A percentile compares a stretch with the other conserved stretches of the same genome.
Evolutionary conservation across 2,113 vertebrate species (phyloP).

Genomic region (Merops nubicus): DNA sequence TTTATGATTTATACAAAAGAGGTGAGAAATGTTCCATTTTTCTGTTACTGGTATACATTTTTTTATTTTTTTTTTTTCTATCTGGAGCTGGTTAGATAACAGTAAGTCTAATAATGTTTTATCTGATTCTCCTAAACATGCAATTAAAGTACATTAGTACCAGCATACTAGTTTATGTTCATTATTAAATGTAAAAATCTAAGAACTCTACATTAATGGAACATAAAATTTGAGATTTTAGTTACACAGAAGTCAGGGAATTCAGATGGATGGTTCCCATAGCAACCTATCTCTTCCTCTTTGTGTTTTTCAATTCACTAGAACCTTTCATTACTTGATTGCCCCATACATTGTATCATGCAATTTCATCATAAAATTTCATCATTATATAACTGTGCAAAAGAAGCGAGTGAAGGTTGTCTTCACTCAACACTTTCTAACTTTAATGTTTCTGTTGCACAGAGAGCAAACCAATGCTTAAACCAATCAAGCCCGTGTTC

Average conservation of each 20-base stretch:
- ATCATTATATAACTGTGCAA: neutral
- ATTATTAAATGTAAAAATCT: slow-evolving; percentile 38
- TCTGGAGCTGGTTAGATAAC: neutral
- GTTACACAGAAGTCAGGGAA: slow-evolving; percentile 11
- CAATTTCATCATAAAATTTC: slow-evolving; percentile 57
- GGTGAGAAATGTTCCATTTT: slow-evolving; percentile 8
- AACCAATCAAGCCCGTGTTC: neutral
- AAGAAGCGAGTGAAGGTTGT: neutral
- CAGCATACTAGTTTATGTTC: neutral
- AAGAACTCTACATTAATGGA: slow-evolving; percentile 25
- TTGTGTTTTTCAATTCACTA: slow-evolving; percentile 53
- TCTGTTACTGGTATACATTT: neutral
- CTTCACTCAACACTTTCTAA: slow-evolving; percentile 3
- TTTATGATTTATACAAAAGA: slow-evolving; percentile 20
- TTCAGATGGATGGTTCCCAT: slow-evolving; percentile 48
- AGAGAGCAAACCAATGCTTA: neutral
- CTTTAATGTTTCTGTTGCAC: neutral
- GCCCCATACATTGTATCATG: neutral
- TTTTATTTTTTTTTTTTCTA: neutral
- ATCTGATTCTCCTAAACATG: slow-evolving; percentile 25
- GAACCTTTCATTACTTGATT: slow-evolving; percentile 54
- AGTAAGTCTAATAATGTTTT: slow-evolving; percentile 17
- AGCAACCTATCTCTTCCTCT: slow-evolving; percentile 54
- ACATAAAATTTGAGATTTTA: slow-evolving; percentile 44
- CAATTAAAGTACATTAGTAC: slow-evolving; percentile 39